phyloP scores from a whole-genome alignment of 1,140 invertebrate genomes.

The Zaprionus capensis region DNA sequence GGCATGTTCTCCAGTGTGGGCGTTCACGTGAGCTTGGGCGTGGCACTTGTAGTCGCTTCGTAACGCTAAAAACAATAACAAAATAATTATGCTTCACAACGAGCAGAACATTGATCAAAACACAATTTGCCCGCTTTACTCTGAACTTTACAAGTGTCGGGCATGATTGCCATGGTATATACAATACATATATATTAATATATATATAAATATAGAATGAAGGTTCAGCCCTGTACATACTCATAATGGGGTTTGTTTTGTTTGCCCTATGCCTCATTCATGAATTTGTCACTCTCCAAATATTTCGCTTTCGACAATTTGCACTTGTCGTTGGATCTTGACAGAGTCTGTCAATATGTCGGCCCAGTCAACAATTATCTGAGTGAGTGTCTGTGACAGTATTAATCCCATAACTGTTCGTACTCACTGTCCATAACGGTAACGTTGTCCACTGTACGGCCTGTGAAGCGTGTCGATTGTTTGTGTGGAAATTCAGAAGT shows the following conservation, averaged over 20 bases:
- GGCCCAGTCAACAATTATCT: not conserved
- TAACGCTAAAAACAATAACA: slow-evolving; percentile 15
- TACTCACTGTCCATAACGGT: slow-evolving; percentile 60
- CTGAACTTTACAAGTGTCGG: not conserved
- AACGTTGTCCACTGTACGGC: slow-evolving; percentile 7
- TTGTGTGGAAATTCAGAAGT: slow-evolving; percentile 44
- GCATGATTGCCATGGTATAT: not conserved
- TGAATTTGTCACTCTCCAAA: not conserved
- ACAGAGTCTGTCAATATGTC: not conserved
- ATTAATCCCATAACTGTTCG: slow-evolving; percentile 15
- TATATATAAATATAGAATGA: not conserved
- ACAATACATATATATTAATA: not conserved
- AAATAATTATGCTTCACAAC: slow-evolving; percentile 9
- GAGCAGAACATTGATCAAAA: not conserved
- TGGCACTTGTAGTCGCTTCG: slow-evolving; percentile 25
- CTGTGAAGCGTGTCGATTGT: slow-evolving; percentile 31
- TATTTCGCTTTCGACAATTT: not conserved
- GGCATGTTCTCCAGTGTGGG: slow-evolving; percentile 7
- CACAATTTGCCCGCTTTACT: not conserved
- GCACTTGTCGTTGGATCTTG: not conserved
- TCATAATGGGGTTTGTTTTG: not conserved
- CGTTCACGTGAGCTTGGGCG: slow-evolving; percentile 25
- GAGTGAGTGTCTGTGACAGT: not conserved
- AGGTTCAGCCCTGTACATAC: not conserved
- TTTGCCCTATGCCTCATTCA: not conserved